Conservation (phyloP, 2,113 vertebrate genomes). For the Chionomys nivalis region DNA sequence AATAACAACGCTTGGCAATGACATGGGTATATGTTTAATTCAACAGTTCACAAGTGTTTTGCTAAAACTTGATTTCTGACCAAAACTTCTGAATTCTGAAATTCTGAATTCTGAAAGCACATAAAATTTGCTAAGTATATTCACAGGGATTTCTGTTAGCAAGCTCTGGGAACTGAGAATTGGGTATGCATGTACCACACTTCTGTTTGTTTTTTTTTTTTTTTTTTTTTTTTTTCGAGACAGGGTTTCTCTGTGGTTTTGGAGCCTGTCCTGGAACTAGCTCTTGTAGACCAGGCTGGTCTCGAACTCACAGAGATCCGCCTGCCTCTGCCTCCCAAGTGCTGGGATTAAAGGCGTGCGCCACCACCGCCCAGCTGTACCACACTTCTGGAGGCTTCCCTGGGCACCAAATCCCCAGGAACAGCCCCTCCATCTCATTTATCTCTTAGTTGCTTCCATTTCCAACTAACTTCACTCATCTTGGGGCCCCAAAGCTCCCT, state of each 20-base stretch:
- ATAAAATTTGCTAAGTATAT: background rate
- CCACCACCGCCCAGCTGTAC: no score
- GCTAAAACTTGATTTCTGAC: background rate
- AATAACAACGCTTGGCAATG: background rate
- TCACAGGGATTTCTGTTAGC: background rate
- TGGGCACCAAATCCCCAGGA: background rate
- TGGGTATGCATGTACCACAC: background rate
- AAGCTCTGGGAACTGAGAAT: background rate
- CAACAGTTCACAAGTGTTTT: background rate
- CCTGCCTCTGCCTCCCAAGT: no score
- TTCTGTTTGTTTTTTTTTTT: no score
- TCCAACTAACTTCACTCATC: background rate
- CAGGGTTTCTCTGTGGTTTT: no score
- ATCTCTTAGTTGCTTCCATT: no score
- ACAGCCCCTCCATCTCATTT: background rate
- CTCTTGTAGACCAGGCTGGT: no score
- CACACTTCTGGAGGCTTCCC: background rate
- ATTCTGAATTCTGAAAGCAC: background rate
- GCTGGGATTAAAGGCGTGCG: no score
- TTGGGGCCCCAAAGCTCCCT: rapidly evolving
- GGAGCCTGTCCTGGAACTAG: no score
- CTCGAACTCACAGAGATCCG: no score
- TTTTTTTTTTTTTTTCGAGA: no score
- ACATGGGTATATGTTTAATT: background rate
- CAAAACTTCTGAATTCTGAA: background rate